Percentiles rank a stretch among this genome's conserved stretches.
Conservation (phyloP, 2,797 vertebrate species). For the Squalus acanthias region DNA sequence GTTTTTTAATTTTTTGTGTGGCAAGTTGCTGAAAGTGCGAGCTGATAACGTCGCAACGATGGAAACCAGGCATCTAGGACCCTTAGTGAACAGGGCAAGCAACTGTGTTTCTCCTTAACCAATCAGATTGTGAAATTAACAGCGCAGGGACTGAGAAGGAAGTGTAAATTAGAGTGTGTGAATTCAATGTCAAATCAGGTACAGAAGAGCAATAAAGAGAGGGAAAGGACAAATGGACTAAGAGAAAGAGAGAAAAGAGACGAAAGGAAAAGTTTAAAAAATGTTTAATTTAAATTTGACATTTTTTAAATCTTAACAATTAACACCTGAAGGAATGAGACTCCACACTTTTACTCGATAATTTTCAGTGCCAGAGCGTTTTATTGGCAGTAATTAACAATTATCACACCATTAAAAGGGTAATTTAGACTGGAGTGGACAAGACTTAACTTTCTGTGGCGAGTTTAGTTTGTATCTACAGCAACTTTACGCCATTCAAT, state of each 20-base stretch:
- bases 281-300: neutral
- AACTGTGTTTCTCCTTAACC: neutral
- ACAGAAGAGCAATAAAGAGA: neutral
- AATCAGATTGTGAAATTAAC: neutral
- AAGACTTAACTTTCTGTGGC: neutral
- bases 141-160: neutral
- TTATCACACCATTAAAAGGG: neutral
- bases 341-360: neutral
- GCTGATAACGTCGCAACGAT: neutral
- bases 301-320: neutral
- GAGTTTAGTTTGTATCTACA: neutral
- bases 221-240: neutral
- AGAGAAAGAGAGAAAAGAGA: neutral
- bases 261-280: neutral
- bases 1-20: neutral
- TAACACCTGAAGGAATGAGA: neutral
- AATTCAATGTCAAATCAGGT: neutral
- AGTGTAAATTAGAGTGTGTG: too few relatives aligned
- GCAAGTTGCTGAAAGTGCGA: neutral
- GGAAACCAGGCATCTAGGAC: neutral
- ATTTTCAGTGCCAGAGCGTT: neutral
- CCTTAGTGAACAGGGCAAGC: neutral
- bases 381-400: neutral
- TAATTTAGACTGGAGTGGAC: neutral
- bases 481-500: neutral